phyloP scores from a whole-genome alignment of 2,888 invertebrate species.

The Caenorhabditis parvicauda region DNA sequence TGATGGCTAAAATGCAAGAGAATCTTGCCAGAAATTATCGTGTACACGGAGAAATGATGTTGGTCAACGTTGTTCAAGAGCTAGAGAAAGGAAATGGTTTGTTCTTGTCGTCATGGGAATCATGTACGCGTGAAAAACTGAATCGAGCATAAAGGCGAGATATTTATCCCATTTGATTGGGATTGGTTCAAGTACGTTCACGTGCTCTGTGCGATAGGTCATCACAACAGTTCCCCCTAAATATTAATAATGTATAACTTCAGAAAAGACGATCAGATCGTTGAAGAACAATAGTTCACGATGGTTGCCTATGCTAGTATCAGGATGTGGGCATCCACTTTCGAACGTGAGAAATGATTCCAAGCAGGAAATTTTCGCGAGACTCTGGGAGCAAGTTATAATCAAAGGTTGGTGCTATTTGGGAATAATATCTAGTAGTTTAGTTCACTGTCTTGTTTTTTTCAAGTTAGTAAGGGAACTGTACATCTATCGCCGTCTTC shows the following conservation, averaged over 20 bases:
- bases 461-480: too few relatives aligned
- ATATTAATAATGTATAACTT: conserved; percentile 5
- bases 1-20: conserved; percentile 28
- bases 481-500: too few relatives aligned
- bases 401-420: conserved; percentile 7
- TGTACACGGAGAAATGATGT: conserved; percentile 25
- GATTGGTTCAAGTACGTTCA: too few relatives aligned
- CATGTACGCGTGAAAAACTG: too few relatives aligned
- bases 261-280: too few relatives aligned
- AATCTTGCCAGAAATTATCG: conserved; percentile 24
- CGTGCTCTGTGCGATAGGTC: too few relatives aligned
- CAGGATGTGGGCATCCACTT: conserved; percentile 35
- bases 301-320: conserved; percentile 38
- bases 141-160: too few relatives aligned
- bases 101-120: too few relatives aligned
- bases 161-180: too few relatives aligned
- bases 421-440: background rate
- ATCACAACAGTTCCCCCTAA: background rate
- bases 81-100: conserved; percentile 28
- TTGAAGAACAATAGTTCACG: too few relatives aligned
- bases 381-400: conserved; percentile 28
- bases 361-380: conserved; percentile 24
- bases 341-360: conserved; percentile 29
- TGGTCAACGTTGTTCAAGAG: conserved; percentile 27
- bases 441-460: background rate